Evolutionary conservation across 2,888 invertebrate species (phyloP).

Genomic region (Caenorhabditis japonica): DNA sequence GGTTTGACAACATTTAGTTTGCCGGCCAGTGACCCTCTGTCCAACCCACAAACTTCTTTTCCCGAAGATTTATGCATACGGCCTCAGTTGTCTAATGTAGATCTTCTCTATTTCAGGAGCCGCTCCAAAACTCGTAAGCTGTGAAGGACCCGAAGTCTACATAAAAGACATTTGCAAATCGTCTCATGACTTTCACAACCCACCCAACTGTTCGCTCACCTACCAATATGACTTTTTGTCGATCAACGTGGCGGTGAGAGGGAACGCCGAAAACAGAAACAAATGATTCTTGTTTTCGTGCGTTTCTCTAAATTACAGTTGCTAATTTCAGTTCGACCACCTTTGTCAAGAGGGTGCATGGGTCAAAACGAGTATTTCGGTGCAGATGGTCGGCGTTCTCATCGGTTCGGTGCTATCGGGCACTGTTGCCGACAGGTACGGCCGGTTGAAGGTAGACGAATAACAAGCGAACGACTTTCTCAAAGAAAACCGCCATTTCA

Average conservation of each 20-base stretch:
- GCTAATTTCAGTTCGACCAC: conserved; percentile 61
- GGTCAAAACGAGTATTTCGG: conserved; percentile 70
- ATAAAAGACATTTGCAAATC: conserved; percentile 52
- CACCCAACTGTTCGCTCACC: conserved; percentile 51
- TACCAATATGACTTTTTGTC: conserved; percentile 59
- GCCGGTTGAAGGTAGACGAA: conserved; percentile 49
- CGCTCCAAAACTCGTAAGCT: conserved; percentile 50
- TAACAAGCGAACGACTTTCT: no score
- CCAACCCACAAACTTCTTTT: neutral
- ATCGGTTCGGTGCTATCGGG: conserved; percentile 56
- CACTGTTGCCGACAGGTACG: conserved; percentile 55
- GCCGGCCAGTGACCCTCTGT: neutral
- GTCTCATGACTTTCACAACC: conserved; percentile 36
- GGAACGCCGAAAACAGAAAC: no score
- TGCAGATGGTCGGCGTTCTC: conserved; percentile 72
- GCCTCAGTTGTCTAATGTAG: neutral
- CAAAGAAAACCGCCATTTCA: conserved; percentile 21
- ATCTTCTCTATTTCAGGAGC: conserved; percentile 41
- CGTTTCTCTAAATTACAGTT: no score
- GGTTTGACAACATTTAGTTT: no score
- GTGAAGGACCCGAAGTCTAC: conserved; percentile 30
- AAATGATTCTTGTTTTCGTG: no score
- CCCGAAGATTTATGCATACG: no score
- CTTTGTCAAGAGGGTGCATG: conserved; percentile 60
- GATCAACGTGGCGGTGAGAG: conserved; percentile 60